Evolutionary conservation across 2,888 invertebrate species (phyloP), one percentile per base, ranked within the genome.

Genomic region (Sicus ferrugineus): DNA sequence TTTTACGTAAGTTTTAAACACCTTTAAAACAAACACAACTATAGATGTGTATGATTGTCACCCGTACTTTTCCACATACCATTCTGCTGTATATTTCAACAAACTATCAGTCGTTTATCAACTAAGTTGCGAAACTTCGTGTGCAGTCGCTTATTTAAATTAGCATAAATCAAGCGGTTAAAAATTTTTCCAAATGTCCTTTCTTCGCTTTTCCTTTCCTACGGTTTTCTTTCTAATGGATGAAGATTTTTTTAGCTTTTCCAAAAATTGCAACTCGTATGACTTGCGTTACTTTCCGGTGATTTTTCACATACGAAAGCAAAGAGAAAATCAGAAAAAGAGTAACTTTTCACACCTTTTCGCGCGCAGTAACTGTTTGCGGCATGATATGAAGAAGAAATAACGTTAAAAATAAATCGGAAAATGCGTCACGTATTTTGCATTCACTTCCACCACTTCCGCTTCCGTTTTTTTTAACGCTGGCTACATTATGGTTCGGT

Each of bases 241-340:
- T n/a, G n/a, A n/a, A n/a, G n/a, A n/a, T n/a, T n/a, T n/a, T n/a
- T n/a, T n/a, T n/a, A n/a, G n/a, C n/a, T 46, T 46, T 46, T 28
- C 42, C 19, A 58, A 59, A 21, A 42, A 56, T 59, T 48, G 67
- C 67, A 48, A 59, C 67, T 67, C 67, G 59, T 67, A 59, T 67
- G 67, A 67, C 67, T 67, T 67, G 48, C 59, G 67, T 59, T 48
- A 23, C 67, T 67, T 67, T 58, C 46, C 67, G 67, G 67, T 67
- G 59, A 67, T 67, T 67, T 67, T 67, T 67, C 67, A 67, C 59
- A 59, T 67, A 48, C 31, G 16, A 16, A 7, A 46, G 16, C 9
- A 63, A 38, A 61, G 26, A 34, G 34, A 19, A 6, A 30, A 58
- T 2, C 34, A 54, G 14, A 30, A n/a, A 6, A 26, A 30, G 30